phyloP scores from a whole-genome alignment of 1,140 invertebrate genomes.

The Rhopalosiphum padi region DNA sequence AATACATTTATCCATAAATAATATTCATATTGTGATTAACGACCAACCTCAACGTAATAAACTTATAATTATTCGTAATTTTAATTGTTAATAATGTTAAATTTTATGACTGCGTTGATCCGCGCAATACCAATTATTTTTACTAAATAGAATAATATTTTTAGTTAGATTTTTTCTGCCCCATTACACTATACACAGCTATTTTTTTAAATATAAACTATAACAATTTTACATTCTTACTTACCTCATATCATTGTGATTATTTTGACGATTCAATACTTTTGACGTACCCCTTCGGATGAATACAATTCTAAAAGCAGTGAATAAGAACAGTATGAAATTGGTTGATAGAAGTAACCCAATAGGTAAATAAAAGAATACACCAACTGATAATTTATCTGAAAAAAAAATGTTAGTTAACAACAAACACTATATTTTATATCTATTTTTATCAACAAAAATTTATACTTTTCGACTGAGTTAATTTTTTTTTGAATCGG shows the following conservation, averaged over 20 bases:
- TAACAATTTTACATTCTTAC: not conserved
- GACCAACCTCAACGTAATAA: too few species aligned
- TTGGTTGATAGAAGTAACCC: conserved; percentile 62
- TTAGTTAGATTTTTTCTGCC: too few species aligned
- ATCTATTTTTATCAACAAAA: not conserved
- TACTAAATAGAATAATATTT: not conserved
- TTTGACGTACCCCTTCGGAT: conserved; percentile 61
- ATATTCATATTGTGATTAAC: too few species aligned
- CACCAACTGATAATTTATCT: conserved; percentile 54
- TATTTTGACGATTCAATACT: conserved; percentile 53
- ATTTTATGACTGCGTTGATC: too few species aligned
- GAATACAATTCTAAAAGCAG: conserved; percentile 61
- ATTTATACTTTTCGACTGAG: not conserved
- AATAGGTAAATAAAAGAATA: conserved; percentile 62
- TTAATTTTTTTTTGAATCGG: too few species aligned
- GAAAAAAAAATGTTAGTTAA: conserved; percentile 14
- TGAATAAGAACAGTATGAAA: conserved; percentile 63
- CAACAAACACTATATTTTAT: not conserved
- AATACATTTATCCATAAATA: too few species aligned
- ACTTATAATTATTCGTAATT: too few species aligned
- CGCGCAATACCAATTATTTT: too few species aligned
- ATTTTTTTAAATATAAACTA: not conserved
- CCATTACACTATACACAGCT: not conserved
- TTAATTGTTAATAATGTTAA: too few species aligned
- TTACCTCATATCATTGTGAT: conserved; percentile 56